Conservation (phyloP, 2,113 vertebrate genomes). For the Prunella himalayana region DNA sequence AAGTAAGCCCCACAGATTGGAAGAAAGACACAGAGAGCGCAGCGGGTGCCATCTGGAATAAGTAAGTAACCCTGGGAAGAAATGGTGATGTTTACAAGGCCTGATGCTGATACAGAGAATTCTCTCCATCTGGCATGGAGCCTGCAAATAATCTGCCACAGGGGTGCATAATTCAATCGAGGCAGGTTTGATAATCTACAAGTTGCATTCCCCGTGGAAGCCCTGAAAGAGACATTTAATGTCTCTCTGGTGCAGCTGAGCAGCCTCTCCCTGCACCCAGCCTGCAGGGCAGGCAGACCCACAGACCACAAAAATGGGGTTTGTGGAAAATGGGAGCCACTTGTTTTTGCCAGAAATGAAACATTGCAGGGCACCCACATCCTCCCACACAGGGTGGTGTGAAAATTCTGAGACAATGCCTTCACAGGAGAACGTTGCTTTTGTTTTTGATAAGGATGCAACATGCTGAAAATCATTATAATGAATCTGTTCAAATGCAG, state of each 20-base stretch:
- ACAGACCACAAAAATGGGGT: neutral
- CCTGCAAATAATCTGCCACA: conserved; percentile 34
- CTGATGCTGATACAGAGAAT: neutral
- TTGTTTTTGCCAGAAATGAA: neutral
- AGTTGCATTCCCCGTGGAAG: neutral
- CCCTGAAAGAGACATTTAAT: neutral
- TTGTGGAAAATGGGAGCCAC: neutral
- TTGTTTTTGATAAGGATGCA: neutral
- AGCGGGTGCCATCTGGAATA: conserved; percentile 23
- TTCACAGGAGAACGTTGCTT: neutral
- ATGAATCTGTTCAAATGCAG: neutral
- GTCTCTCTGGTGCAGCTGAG: neutral
- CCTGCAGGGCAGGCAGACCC: neutral
- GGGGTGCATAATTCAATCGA: neutral
- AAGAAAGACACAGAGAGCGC: neutral
- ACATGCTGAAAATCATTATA: neutral
- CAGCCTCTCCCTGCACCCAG: neutral
- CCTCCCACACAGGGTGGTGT: neutral
- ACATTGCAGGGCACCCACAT: neutral
- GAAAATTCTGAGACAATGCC: neutral
- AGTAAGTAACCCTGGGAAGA: conserved; percentile 36
- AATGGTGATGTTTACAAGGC: conserved; percentile 34
- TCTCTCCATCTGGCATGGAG: conserved; percentile 34
- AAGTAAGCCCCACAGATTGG: neutral
- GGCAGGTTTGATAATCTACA: neutral